A percentile compares a stretch with the other conserved stretches of the same genome.
Conservation (phyloP, 2,888 invertebrate genomes). For the Heliconius sara region DNA sequence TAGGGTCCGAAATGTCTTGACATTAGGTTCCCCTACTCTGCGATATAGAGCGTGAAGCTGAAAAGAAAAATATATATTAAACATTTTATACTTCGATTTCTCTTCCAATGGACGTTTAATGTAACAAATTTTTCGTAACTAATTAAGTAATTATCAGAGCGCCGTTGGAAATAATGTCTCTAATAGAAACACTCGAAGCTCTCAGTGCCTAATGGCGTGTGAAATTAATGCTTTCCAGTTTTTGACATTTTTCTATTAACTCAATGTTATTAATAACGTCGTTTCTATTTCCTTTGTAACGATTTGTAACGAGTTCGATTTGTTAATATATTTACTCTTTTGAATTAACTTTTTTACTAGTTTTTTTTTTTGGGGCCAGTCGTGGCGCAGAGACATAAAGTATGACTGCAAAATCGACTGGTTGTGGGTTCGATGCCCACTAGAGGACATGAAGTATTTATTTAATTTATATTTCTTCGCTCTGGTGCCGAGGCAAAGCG, state of each 20-base stretch:
- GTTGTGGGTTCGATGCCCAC: too few relatives aligned
- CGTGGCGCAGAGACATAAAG: too few relatives aligned
- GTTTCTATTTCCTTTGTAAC: slow-evolving; percentile 13
- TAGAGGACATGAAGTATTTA: too few relatives aligned
- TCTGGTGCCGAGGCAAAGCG: too few relatives aligned
- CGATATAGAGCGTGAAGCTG: background rate
- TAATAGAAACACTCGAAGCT: slow-evolving; percentile 40
- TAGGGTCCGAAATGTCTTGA: background rate
- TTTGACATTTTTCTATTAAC: slow-evolving; percentile 63
- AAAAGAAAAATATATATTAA: background rate
- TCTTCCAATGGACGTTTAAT: slow-evolving; percentile 17
- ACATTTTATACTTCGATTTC: background rate
- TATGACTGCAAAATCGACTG: too few relatives aligned
- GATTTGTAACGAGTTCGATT: slow-evolving; percentile 6
- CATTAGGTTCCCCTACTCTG: background rate
- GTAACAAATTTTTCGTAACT: slow-evolving; percentile 39
- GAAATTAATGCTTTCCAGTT: slow-evolving; percentile 58
- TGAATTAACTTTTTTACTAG: too few relatives aligned
- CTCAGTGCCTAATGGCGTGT: slow-evolving; percentile 52
- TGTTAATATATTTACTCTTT: too few relatives aligned
- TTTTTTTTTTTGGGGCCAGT: too few relatives aligned
- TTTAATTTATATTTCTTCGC: too few relatives aligned
- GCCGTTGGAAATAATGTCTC: slow-evolving; percentile 38
- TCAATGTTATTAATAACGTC: slow-evolving; percentile 52
- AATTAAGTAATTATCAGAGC: slow-evolving; percentile 44